These are phyloP conservation scores for Galeopsomyia nigrocyanea DNA, from an alignment of 2,888 invertebrate genomes.

Conservation along the genomic window DNA sequence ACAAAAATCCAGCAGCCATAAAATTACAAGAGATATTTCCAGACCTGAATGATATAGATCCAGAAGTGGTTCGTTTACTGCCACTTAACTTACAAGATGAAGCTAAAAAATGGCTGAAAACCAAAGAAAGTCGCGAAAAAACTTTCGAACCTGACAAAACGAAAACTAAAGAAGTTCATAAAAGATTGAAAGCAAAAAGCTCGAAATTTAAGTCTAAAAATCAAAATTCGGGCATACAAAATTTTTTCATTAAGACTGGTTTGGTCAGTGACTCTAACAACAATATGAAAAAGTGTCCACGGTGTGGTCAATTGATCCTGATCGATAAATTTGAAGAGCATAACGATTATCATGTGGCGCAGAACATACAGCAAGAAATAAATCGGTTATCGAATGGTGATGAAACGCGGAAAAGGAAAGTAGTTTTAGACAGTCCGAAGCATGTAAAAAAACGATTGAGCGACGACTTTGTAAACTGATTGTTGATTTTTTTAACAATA, in stretches of 20 bases:
- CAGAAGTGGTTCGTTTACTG: constrained; percentile 64
- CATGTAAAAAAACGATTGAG: constrained; percentile 41
- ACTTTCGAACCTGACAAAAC: constrained; percentile 37
- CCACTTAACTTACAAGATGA: constrained; percentile 65
- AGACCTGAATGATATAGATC: constrained; percentile 67
- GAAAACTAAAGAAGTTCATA: constrained; percentile 44
- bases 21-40: constrained; percentile 68
- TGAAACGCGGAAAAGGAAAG: constrained; percentile 32
- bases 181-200: constrained; percentile 49
- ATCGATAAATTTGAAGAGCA: constrained; percentile 79
- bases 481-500: constrained; percentile 40
- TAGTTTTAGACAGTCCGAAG: constrained; percentile 14
- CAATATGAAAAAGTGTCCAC: constrained; percentile 73
- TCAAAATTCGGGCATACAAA: constrained; percentile 58
- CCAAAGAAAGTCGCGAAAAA: background rate
- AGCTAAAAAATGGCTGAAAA: constrained; percentile 57
- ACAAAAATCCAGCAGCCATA: constrained; percentile 3
- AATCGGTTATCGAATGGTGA: constrained; percentile 64
- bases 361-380: constrained; percentile 78
- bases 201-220: constrained; percentile 48
- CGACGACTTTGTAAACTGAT: constrained; percentile 29
- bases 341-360: constrained; percentile 88
- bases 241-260: constrained; percentile 69
- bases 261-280: constrained; percentile 58
- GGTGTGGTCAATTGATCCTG: constrained; percentile 78